phyloP scores from a whole-genome alignment of 1,140 invertebrate species.

The Agraylea sexmaculata region DNA sequence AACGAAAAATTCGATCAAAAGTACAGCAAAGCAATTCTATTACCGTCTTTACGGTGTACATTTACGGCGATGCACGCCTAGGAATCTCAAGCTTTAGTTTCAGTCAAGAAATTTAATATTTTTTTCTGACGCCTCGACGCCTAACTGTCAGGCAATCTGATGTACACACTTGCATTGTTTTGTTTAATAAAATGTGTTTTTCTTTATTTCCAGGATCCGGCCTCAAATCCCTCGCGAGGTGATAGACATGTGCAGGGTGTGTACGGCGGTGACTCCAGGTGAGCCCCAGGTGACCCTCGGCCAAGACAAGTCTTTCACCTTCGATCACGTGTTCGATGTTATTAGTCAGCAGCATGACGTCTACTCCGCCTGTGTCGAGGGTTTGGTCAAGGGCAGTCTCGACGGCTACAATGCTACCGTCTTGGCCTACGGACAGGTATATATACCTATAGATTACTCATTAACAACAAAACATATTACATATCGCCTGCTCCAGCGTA shows the following conservation, averaged over 20 bases:
- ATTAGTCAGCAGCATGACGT: conserved; percentile 59
- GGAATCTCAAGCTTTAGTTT: too few species aligned
- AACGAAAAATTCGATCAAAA: too few species aligned
- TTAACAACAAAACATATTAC: too few species aligned
- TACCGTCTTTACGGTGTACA: too few species aligned
- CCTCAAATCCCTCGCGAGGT: conserved; percentile 86
- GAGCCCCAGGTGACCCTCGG: conserved; percentile 89
- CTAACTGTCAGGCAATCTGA: too few species aligned
- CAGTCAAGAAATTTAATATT: too few species aligned
- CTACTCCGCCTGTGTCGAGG: conserved; percentile 76
- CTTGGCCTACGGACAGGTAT: conserved; percentile 86
- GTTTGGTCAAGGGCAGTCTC: conserved; percentile 77
- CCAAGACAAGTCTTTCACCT: conserved; percentile 91
- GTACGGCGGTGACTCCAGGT: conserved; percentile 74
- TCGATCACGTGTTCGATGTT: conserved; percentile 89
- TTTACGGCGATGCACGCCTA: too few species aligned
- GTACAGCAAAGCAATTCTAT: too few species aligned
- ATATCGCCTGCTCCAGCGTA: too few species aligned
- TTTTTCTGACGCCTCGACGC: too few species aligned
- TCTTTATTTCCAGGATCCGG: conserved; percentile 61
- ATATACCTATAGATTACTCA: too few species aligned
- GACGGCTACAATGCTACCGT: conserved; percentile 93
- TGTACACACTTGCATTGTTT: too few species aligned
- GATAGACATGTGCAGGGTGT: conserved; percentile 90
- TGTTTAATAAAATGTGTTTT: neutral